Conservation (phyloP, 1,140 invertebrate species). For the Phthorimaea operculella region DNA sequence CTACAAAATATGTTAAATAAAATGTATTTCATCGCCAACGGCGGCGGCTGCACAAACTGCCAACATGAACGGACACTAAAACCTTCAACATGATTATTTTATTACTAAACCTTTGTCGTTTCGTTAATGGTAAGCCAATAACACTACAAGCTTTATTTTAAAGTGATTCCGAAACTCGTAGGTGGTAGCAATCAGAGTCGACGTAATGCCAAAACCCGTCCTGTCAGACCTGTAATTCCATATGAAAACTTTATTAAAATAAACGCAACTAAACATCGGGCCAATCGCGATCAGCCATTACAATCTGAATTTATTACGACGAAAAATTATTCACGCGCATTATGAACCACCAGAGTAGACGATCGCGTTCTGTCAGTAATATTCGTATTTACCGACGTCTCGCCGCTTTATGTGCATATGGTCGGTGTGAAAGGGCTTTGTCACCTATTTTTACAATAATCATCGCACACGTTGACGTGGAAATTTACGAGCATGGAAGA, state of each 20-base stretch:
- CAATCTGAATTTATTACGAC: slow-evolving; percentile 65
- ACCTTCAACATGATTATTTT: slow-evolving; percentile 42
- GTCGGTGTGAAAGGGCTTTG: slow-evolving; percentile 58
- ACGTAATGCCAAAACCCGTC: slow-evolving; percentile 27
- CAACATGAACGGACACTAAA: slow-evolving; percentile 15
- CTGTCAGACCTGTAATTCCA: slow-evolving; percentile 13
- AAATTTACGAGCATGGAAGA: slow-evolving; percentile 65
- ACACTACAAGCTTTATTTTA: slow-evolving; percentile 25
- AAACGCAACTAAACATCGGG: slow-evolving; percentile 49
- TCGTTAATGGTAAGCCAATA: slow-evolving; percentile 39
- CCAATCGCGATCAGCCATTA: slow-evolving; percentile 58
- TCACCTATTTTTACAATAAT: slow-evolving; percentile 58
- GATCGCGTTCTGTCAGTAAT: slow-evolving; percentile 30
- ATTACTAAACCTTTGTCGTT: slow-evolving; percentile 29
- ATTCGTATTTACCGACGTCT: slow-evolving; percentile 37
- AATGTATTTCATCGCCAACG: too few species aligned
- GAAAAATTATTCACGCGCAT: slow-evolving; percentile 65
- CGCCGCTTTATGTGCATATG: slow-evolving; percentile 43
- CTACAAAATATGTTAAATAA: too few species aligned
- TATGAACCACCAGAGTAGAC: slow-evolving; percentile 38
- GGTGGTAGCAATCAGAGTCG: slow-evolving; percentile 44
- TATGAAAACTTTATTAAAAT: slow-evolving; percentile 49
- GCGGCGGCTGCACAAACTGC: too few species aligned
- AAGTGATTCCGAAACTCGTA: slow-evolving; percentile 23
- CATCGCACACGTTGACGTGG: slow-evolving; percentile 64